phyloP scores from a whole-genome alignment of 2,888 invertebrate species.

The Xestia ashworthii region DNA sequence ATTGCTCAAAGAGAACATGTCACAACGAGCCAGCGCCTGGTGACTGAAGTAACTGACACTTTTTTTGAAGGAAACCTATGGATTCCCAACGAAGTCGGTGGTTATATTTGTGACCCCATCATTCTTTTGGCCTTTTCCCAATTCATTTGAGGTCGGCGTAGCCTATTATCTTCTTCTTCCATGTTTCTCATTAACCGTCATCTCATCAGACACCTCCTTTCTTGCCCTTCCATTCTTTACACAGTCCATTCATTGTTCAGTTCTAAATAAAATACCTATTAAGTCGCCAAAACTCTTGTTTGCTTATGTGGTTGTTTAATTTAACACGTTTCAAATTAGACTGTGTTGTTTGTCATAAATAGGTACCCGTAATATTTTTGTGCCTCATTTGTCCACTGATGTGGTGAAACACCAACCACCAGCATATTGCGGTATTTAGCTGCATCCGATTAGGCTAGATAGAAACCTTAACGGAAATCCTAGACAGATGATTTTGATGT shows the following conservation, averaged over 20 bases:
- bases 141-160: too few relatives aligned
- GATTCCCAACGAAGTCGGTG: not conserved
- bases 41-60: not conserved
- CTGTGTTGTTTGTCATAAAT: not conserved
- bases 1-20: not conserved
- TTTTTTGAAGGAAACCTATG: not conserved
- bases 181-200: too few relatives aligned
- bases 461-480: too few relatives aligned
- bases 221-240: too few relatives aligned
- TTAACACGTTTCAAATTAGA: not conserved
- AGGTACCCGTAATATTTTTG: not conserved
- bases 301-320: not conserved
- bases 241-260: too few relatives aligned
- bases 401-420: not conserved
- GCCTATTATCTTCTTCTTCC: too few relatives aligned
- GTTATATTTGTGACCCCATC: not conserved
- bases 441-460: too few relatives aligned
- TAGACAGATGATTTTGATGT: too few relatives aligned
- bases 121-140: too few relatives aligned
- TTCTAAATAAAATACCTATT: not conserved
- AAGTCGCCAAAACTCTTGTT: not conserved
- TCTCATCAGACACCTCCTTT: too few relatives aligned
- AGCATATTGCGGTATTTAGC: not conserved
- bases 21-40: not conserved
- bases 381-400: not conserved